These are phyloP conservation scores for Lasioglossum calceatum DNA, from an alignment of 2,888 invertebrate species.

Conservation along the genomic window DNA sequence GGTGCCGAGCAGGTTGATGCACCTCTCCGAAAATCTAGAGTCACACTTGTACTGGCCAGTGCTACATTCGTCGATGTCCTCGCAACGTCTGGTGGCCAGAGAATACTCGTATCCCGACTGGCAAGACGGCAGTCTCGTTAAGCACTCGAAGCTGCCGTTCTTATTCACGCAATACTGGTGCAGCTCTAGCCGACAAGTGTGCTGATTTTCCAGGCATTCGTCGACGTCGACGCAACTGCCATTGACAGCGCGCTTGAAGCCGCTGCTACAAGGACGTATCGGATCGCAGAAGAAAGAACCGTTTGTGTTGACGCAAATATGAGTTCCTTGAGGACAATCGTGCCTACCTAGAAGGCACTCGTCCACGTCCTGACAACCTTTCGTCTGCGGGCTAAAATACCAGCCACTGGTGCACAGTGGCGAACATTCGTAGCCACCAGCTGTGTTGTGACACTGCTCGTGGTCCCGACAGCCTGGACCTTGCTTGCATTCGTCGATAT, in stretches of 20 bases:
- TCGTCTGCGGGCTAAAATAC: conserved; percentile 75
- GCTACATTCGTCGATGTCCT: conserved; percentile 87
- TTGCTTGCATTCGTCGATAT: conserved; percentile 86
- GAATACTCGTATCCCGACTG: conserved; percentile 78
- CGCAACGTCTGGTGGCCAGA: conserved; percentile 70
- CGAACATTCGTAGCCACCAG: conserved; percentile 85
- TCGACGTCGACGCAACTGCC: conserved; percentile 88
- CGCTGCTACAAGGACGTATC: conserved; percentile 71
- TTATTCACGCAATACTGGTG: conserved; percentile 84
- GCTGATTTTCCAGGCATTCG: conserved; percentile 87
- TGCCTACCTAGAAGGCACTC: conserved; percentile 87
- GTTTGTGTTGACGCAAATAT: conserved; percentile 77
- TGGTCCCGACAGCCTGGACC: conserved; percentile 80
- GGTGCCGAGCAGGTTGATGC: conserved; percentile 86
- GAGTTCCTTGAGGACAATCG: conserved; percentile 74
- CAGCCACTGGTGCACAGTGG: conserved; percentile 78
- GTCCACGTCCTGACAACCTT: conserved; percentile 85
- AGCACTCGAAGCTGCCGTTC: conserved; percentile 85
- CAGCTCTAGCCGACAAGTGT: conserved; percentile 76
- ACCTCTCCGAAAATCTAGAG: conserved; percentile 82
- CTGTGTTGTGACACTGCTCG: conserved; percentile 84
- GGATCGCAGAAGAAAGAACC: conserved; percentile 77
- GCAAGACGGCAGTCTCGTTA: conserved; percentile 78
- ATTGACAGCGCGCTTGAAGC: conserved; percentile 82
- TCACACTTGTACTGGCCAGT: conserved; percentile 82